phyloP scores from a whole-genome alignment of 2,797 vertebrate genomes.

The Takifugu rubripes region DNA sequence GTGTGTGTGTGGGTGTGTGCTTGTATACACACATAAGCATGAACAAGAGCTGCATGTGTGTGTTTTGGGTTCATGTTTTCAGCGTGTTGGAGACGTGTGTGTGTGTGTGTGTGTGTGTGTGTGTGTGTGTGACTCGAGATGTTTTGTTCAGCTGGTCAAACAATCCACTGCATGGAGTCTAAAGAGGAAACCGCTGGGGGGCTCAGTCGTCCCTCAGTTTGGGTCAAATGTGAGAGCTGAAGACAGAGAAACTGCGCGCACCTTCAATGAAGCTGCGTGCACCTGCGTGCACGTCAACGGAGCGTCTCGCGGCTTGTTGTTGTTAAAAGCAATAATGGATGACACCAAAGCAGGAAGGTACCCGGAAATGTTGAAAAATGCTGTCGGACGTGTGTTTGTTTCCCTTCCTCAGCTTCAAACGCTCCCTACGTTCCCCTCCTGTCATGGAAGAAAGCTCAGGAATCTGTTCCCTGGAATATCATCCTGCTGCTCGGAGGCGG shows the following conservation, averaged over 20 bases:
- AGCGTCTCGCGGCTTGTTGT: too few species aligned
- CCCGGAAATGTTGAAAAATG: neutral
- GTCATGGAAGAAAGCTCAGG: conserved; percentile 92
- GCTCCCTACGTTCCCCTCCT: conserved; percentile 84
- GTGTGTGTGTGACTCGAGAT: conserved; percentile 31
- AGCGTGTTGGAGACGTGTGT: conserved; percentile 25
- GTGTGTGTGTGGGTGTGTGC: conserved; percentile 1
- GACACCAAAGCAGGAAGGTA: neutral
- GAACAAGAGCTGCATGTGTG: conserved; percentile 2
- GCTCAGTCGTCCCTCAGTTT: conserved; percentile 14
- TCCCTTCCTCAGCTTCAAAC: conserved; percentile 77
- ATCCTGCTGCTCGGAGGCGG: conserved; percentile 93
- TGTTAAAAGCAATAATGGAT: neutral
- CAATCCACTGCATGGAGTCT: conserved; percentile 38
- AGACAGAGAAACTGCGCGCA: neutral
- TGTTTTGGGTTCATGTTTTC: neutral
- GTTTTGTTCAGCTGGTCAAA: conserved; percentile 65
- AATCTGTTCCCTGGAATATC: conserved; percentile 93
- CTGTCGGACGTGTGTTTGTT: neutral
- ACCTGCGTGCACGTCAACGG: too few species aligned
- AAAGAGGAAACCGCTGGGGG: conserved; percentile 19
- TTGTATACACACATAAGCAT: conserved; percentile 1
- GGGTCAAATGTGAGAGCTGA: neutral
- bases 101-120: conserved; percentile 27
- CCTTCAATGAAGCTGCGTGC: too few species aligned